Evolutionary conservation across 2,888 invertebrate species (phyloP), one percentile per base, ranked within the genome.

Genomic region (Chrysolina haemoptera): DNA sequence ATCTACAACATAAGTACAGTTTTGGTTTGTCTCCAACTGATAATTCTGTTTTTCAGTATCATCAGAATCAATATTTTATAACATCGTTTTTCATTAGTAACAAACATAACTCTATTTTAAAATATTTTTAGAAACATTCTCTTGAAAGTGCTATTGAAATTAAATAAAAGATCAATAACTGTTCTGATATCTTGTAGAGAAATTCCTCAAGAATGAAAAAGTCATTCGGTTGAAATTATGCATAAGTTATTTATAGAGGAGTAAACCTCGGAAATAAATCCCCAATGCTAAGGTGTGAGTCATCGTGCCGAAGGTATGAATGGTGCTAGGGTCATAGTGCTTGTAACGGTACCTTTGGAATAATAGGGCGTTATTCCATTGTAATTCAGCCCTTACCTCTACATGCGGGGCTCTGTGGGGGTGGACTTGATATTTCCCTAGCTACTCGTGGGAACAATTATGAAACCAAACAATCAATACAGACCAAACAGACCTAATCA

Each of bases 381-480:
- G 71, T 66, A 69, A 69, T 53, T 50, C 1, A 18, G 71, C 71
- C 59, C 75, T 71, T 75, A 35, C 69, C 65, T 22, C 71, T 59
- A 55, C 66, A 75, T 46, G 75, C 75, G 75, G 75, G 75, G 75
- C 75, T 75, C 75, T 75, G 75, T 46, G 65, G 75, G 53, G 63
- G 71, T 62, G 50, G 68, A 75, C 75, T 12, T 50, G 10, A 41
- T 71, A 69, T 40, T 69, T 71, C 75, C 75, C 75, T 75, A 69
- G 75, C 75, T 75, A 69, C 71, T 75, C 75, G 75, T 75, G 75
- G 75, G 75, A 75, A 55, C 65, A 48, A 75, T 22, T 66, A 75
- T 75, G 75, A 75, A 69, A 55, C 71, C 67, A 67, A 67, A 71
- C 40, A 75, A 53, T 62, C 46, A 62, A 48, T 71, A 75, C 50